phyloP scores from a whole-genome alignment of 2,888 invertebrate species.

The Coremacera marginata region DNA sequence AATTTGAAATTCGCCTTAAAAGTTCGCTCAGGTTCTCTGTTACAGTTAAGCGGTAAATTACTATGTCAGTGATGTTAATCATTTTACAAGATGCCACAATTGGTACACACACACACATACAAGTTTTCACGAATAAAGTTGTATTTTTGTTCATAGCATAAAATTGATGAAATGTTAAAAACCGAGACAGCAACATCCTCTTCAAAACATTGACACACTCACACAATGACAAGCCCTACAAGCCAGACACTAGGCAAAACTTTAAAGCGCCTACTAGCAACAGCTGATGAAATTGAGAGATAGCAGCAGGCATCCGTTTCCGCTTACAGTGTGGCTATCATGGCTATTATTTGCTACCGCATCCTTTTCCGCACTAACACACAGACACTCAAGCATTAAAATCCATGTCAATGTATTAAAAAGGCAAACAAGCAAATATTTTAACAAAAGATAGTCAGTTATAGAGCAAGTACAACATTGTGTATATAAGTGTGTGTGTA shows the following conservation, averaged over 20 bases:
- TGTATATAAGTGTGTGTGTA: not conserved
- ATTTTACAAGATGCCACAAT: too few species aligned
- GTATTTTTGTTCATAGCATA: too few species aligned
- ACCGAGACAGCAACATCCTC: too few species aligned
- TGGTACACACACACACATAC: too few species aligned
- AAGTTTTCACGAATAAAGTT: too few species aligned
- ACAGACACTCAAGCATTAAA: not conserved
- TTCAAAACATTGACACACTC: not conserved
- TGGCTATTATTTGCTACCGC: constrained; percentile 25
- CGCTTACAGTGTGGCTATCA: constrained; percentile 19
- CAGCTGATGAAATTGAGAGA: constrained; percentile 26
- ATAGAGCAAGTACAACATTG: not conserved
- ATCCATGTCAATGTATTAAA: not conserved
- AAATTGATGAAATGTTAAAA: too few species aligned
- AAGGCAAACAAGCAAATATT: not conserved
- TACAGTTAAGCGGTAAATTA: too few species aligned
- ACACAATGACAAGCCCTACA: not conserved
- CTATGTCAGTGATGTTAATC: too few species aligned
- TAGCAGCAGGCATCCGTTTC: constrained; percentile 23
- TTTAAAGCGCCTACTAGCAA: constrained; percentile 9
- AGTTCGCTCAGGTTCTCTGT: too few species aligned
- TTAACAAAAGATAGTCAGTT: not conserved
- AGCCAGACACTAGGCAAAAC: not conserved
- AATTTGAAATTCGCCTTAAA: too few species aligned
- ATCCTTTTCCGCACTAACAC: constrained; percentile 18